A percentile compares a stretch with the other conserved stretches of the same genome.
These are phyloP conservation scores for Augochlorella aurata DNA, from an alignment of 2,888 invertebrate species.

Conservation along the genomic window DNA sequence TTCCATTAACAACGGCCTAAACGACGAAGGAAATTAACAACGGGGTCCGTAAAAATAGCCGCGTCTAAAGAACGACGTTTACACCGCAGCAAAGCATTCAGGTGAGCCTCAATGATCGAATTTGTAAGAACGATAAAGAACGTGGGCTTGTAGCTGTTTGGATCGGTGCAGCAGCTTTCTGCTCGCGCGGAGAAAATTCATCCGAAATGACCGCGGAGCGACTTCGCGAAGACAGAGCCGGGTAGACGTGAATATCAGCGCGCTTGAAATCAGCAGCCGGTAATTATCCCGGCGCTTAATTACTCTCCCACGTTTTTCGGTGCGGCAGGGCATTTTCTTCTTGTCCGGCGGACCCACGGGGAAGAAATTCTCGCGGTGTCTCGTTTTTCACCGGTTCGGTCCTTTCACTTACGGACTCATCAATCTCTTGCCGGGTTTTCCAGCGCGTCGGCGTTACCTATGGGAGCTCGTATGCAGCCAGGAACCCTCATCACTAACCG, in stretches of 20 bases:
- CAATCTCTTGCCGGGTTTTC: constrained; percentile 65
- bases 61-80: too few species aligned
- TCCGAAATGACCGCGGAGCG: background rate
- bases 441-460: constrained; percentile 48
- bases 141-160: background rate
- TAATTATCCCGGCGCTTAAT: constrained; percentile 63
- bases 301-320: constrained; percentile 58
- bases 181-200: too few species aligned
- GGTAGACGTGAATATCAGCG: constrained; percentile 19
- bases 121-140: background rate
- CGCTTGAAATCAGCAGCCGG: constrained; percentile 32
- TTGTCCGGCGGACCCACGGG: constrained; percentile 37
- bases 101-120: too few species aligned
- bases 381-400: constrained; percentile 56
- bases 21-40: too few species aligned
- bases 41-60: too few species aligned
- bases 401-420: constrained; percentile 68
- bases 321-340: constrained; percentile 40
- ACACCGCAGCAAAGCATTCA: too few species aligned
- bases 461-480: constrained; percentile 39
- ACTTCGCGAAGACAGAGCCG: background rate
- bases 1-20: too few species aligned
- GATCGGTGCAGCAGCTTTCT: background rate
- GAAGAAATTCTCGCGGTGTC: constrained; percentile 61
- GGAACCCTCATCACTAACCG: constrained; percentile 57